Evolutionary conservation across 2,888 invertebrate genomes (phyloP), one percentile per base, ranked within the genome.

Genomic region (Itoplectis maculator): DNA sequence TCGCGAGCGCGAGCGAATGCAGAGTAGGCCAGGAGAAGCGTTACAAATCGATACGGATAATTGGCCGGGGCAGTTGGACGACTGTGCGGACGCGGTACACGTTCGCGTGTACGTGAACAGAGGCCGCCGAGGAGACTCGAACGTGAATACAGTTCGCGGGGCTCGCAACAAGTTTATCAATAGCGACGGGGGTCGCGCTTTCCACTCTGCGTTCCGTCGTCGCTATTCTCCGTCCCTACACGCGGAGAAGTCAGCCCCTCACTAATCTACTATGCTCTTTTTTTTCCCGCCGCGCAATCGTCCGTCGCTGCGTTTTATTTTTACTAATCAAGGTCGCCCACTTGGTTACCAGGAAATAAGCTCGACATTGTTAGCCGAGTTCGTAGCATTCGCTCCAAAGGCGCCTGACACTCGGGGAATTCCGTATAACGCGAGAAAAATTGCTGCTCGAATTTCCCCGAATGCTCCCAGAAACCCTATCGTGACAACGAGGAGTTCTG

Each of bases 21-120:
- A 45, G 37, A 13, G 56, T 49, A 15, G 20, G 54, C 42, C 45
- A 15, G 23, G 56, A 49, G 70, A 65, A 56, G 49, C 56, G 29
- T 72, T 76, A 54, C 45, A 70, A 66, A 81, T 81, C 80, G 80
- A 81, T 81, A 76, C 29, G 80, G 61, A 76, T 81, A 81, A 81
- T 81, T 81, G 75, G 76, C 75, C 65, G 15, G 80, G 80, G 40
- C 70, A 59, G 75, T 72, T 80, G 35, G 42, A 63, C 51, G 35
- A 56, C 47, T 40, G 45, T 42, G 35, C 0, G 13, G 2, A 15
- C 35, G 9, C 37, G 37, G 61, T 61, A 35, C 47, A 11, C 47
- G 5, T n/a, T n/a, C n/a, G n/a, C n/a, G 15, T 59, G 18, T 59
- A 37, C 15, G 51, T 70, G 47, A 6, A 78, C 49, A 23, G 4